Percentiles rank a stretch among this genome's conserved stretches.
These are phyloP conservation scores for Gymnogyps californianus DNA, from an alignment of 2,113 vertebrate species.

Conservation along the genomic window DNA sequence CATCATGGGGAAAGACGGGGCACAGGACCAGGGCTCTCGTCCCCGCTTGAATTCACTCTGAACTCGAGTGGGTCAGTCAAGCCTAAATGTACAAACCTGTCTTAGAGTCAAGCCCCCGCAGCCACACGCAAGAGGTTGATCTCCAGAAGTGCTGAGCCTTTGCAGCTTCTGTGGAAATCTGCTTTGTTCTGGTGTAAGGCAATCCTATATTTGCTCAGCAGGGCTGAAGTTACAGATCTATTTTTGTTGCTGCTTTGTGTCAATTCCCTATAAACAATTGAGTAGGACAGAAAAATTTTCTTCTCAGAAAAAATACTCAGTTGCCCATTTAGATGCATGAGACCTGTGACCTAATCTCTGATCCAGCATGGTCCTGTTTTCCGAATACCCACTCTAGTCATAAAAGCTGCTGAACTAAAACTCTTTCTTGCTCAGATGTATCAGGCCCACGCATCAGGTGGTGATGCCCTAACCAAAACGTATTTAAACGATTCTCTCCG, in stretches of 20 bases:
- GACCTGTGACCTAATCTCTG: background rate
- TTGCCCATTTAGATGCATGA: background rate
- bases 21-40: background rate
- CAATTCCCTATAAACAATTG: background rate
- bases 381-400: background rate
- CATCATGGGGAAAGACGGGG: background rate
- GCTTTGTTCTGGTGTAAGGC: background rate
- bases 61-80: background rate
- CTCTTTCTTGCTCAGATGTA: background rate
- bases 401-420: background rate
- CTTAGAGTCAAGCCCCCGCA: background rate
- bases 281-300: background rate
- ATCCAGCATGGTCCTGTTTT: background rate
- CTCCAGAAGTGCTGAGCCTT: background rate
- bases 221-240: background rate
- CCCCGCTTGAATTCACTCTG: background rate
- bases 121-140: accelerated
- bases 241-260: background rate
- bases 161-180: background rate
- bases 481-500: background rate
- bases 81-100: background rate
- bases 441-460: background rate
- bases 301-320: background rate
- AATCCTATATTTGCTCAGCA: background rate
- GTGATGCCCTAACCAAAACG: background rate